Evolutionary conservation across 2,888 invertebrate species (phyloP).

Genomic region (Brenthis ino): DNA sequence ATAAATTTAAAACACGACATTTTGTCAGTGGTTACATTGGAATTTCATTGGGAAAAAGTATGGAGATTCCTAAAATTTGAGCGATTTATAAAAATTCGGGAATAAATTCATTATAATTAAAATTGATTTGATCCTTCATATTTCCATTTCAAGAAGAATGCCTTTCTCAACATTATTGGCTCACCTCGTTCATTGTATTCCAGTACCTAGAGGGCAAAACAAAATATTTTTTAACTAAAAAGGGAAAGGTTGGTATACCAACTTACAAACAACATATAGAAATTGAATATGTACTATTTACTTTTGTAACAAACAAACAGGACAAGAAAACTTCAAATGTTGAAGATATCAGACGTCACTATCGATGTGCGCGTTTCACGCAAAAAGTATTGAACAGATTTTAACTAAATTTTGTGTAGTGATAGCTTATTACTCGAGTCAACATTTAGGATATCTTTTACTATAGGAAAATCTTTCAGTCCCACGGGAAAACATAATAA

Average conservation of each 20-base stretch:
- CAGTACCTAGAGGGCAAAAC: constrained; percentile 54
- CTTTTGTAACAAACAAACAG: neutral
- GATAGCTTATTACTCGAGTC: too few species aligned
- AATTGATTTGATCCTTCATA: constrained; percentile 33
- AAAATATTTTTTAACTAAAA: too few species aligned
- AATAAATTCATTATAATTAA: constrained; percentile 39
- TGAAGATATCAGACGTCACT: too few species aligned
- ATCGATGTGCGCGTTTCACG: too few species aligned
- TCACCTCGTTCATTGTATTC: constrained; percentile 55
- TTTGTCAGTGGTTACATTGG: constrained; percentile 48
- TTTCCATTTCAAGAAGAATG: constrained; percentile 34
- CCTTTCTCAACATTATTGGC: constrained; percentile 51
- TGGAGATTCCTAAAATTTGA: constrained; percentile 61
- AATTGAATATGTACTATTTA: neutral
- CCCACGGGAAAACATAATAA: too few species aligned
- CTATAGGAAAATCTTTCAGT: too few species aligned
- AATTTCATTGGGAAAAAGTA: constrained; percentile 39
- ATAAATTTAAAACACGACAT: constrained; percentile 43
- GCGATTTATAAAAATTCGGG: constrained; percentile 54
- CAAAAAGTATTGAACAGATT: too few species aligned
- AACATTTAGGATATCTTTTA: too few species aligned
- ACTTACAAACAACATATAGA: neutral
- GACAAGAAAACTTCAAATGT: neutral
- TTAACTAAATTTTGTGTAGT: too few species aligned
- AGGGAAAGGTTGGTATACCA: neutral